These are phyloP conservation scores for Eurytoma californica DNA, from an alignment of 2,888 invertebrate species.

Conservation along the genomic window DNA sequence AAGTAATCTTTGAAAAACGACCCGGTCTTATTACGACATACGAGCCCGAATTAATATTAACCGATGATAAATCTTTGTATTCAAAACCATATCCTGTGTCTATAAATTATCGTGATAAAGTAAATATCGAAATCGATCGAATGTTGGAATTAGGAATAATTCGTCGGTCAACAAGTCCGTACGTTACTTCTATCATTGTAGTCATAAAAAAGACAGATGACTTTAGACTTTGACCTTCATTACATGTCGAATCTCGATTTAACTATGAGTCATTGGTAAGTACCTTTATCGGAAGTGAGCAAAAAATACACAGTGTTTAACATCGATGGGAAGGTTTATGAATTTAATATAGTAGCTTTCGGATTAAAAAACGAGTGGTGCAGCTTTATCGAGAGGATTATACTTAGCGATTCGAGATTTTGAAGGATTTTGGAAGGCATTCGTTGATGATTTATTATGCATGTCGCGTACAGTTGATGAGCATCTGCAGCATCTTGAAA, in stretches of 20 bases:
- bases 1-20: background rate
- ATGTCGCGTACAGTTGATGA: background rate
- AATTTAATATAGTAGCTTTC: background rate
- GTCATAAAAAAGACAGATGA: slow-evolving; percentile 15
- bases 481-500: background rate
- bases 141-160: slow-evolving; percentile 3
- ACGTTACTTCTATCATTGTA: slow-evolving; percentile 1
- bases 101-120: background rate
- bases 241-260: too few relatives aligned
- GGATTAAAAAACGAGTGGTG: background rate
- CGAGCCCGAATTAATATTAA: slow-evolving; percentile 17
- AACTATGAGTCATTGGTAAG: slow-evolving; percentile 24
- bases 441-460: background rate
- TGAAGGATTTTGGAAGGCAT: background rate
- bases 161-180: background rate
- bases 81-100: slow-evolving; percentile 14
- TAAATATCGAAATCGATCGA: background rate
- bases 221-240: slow-evolving; percentile 13
- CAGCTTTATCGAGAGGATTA: background rate
- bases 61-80: background rate
- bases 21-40: background rate
- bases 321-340: background rate
- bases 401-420: background rate
- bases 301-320: background rate
- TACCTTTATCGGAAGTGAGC: background rate